Evolutionary conservation across 2,888 invertebrate genomes (phyloP), one percentile per base, ranked within the genome.

Genomic region (Caradrina clavipalpis): DNA sequence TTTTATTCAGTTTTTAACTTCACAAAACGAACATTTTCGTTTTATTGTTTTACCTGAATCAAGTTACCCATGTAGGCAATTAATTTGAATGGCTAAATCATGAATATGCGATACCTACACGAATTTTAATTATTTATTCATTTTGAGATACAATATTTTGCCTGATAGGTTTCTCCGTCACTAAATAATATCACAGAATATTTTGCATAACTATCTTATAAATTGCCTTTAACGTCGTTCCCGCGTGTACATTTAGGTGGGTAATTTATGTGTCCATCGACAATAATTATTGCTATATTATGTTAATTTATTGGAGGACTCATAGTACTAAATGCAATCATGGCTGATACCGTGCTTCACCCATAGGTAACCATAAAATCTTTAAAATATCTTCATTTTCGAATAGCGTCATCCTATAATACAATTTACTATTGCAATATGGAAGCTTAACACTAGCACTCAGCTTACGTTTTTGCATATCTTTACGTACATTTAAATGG

Each of bases 301-400:
- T 82, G 83, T 62, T 65, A 80, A 80, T 71, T 78, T 68, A 69
- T 73, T 71, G 63, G 35, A 74, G 42, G 39, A 69, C 67, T 62
- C 57, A 58, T 67, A 73, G 47, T 63, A 69, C 64, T 68, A 80
- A 69, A 80, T 66, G 71, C 58, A 68, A 82, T 75, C 68, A 72
- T 76, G 66, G 77, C 66, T 15, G 73, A 35, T 57, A 53, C 56
- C 39, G 70, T 80, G 68, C 71, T 64, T n/a, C 66, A 75, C 69
- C 60, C 71, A 61, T 66, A 63, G 69, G 49, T 51, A 75, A 57
- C 61, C 58, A 81, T 87, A 83, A 87, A 87, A 76, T 77, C 73
- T 75, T 76, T 54, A 74, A 84, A 78, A 84, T 85, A 82, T 86
- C 75, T 80, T 78, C 71, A 80, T 81, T 82, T 81, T 73, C 65